Percentiles rank a stretch among this genome's conserved stretches.
phyloP scores from a whole-genome alignment of 2,888 invertebrate genomes.

The Salpingus planirostris region DNA sequence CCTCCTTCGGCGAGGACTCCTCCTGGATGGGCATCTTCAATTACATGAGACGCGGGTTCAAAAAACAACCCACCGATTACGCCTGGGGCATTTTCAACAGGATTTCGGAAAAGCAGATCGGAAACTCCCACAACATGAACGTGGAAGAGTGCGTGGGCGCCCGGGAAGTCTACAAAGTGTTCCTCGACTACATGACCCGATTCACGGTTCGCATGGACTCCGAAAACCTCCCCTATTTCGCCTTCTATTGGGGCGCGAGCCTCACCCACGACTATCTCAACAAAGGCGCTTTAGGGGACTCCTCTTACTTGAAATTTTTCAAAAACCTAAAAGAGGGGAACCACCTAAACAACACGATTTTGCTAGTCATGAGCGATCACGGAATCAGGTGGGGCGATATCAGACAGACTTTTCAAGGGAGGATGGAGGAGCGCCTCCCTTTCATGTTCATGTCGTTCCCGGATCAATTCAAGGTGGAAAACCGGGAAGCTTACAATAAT shows the following conservation, averaged over 20 bases:
- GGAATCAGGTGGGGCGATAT: constrained; percentile 83
- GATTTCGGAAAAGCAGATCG: constrained; percentile 58
- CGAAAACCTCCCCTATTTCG: constrained; percentile 57
- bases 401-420: constrained; percentile 73
- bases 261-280: constrained; percentile 80
- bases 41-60: constrained; percentile 68
- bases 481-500: constrained; percentile 54
- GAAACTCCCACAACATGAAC: constrained; percentile 55
- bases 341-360: constrained; percentile 56
- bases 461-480: constrained; percentile 55
- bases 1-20: constrained; percentile 77
- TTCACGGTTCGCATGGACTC: constrained; percentile 53
- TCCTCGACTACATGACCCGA: constrained; percentile 62
- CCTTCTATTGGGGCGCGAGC: constrained; percentile 76
- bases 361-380: constrained; percentile 77
- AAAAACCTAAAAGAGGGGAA: constrained; percentile 44
- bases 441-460: constrained; percentile 69
- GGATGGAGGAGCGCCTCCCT: constrained; percentile 81
- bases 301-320: constrained; percentile 52
- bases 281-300: constrained; percentile 66
- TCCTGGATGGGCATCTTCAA: constrained; percentile 72
- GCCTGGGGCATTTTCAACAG: constrained; percentile 68
- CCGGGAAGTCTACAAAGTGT: constrained; percentile 57
- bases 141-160: constrained; percentile 62
- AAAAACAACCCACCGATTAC: constrained; percentile 73